Base-by-base conservation (phyloP, 2,797 vertebrate genomes). In the Austrolebias charrua region DNA sequence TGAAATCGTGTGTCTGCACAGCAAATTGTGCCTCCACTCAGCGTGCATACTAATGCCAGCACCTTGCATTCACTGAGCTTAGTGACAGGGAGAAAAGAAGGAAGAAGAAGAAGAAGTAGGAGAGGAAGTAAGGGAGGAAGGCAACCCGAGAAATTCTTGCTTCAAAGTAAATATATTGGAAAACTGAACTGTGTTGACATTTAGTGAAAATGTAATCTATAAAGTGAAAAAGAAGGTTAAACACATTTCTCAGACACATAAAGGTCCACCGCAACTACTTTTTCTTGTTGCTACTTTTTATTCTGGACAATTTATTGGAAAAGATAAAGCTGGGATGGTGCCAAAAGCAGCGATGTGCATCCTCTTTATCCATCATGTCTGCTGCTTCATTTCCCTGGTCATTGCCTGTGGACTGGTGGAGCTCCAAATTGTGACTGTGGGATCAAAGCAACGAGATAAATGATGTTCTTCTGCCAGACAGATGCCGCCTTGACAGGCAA, bases 1-100 rank as follows among this genome's bases (percentile, higher is more conserved):
- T 93, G 91, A 93, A 93, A 92, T 92, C 87, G 72, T 84, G 84
- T 73, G 86, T 90, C 89, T 90, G 76, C 90, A 91, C 90, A 91
- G 92, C 90, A 92, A 90, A 89, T 91, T 88, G 88, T 83, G 89
- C 76, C 88, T 66, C 84, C 81, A 90, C 84, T 81, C 80, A 14
- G 63, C 58, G 65, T 76, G 91, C 89, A 92, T 92, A 88, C 89
- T 92, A 91, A 93, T 92, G 83, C 66, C 29, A 35, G 64, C 55
- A 72, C 65, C 45, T 68, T 50, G 69, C 60, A 69, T 59, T 72
- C 70, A 70, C 72, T 55, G 61, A 78, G 74, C 77, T 66, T 43
- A 38, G 57, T 55, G 69, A 78, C 61, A 67, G 50, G 20, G 38
- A 33, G 67, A 47, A 18, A 38, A 43, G 58, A 40, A 42, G 43